Percentiles rank a stretch among this genome's conserved stretches.
Evolutionary conservation across 2,888 invertebrate genomes (phyloP).

Genomic region (Drosophila histrio): DNA sequence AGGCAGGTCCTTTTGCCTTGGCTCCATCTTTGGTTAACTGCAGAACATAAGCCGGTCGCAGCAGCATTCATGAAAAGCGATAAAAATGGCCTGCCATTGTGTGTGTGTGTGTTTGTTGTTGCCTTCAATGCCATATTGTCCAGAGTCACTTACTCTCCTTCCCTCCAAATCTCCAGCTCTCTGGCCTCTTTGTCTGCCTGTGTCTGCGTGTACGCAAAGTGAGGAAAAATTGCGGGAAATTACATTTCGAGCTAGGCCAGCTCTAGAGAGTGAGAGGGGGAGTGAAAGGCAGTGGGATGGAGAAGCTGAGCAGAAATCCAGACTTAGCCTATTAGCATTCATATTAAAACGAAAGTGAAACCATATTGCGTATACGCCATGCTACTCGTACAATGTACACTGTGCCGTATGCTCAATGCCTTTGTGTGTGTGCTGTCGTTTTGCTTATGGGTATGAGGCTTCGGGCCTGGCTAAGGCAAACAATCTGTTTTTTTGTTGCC

Average conservation of each 20-base stretch:
- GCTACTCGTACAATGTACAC: slow-evolving; percentile 28
- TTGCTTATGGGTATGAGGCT: slow-evolving; percentile 30
- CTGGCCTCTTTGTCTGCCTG: slow-evolving; percentile 60
- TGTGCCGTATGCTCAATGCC: slow-evolving; percentile 57
- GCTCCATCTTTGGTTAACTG: slow-evolving; percentile 70
- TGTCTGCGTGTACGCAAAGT: slow-evolving; percentile 66
- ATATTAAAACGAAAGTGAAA: slow-evolving; percentile 80
- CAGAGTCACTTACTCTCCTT: slow-evolving; percentile 36
- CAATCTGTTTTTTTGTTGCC: slow-evolving; percentile 64
- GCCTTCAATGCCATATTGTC: slow-evolving; percentile 63
- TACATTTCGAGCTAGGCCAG: slow-evolving; percentile 67
- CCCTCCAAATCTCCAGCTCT: neutral
- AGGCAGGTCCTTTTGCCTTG: slow-evolving; percentile 29
- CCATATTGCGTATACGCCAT: slow-evolving; percentile 76
- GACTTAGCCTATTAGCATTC: slow-evolving; percentile 81
- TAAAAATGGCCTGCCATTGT: slow-evolving; percentile 75
- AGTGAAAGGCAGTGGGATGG: neutral
- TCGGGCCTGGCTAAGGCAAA: slow-evolving; percentile 36
- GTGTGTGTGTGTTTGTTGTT: slow-evolving; percentile 43
- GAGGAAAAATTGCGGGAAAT: slow-evolving; percentile 80
- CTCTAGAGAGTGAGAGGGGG: neutral
- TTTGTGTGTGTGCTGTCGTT: slow-evolving; percentile 26
- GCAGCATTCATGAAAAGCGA: slow-evolving; percentile 74
- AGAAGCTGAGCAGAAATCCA: slow-evolving; percentile 63
- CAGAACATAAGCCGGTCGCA: slow-evolving; percentile 71